Percentiles rank a stretch among this genome's conserved stretches.
Conservation (phyloP, 1,140 invertebrate genomes). For the Campodea augens region DNA sequence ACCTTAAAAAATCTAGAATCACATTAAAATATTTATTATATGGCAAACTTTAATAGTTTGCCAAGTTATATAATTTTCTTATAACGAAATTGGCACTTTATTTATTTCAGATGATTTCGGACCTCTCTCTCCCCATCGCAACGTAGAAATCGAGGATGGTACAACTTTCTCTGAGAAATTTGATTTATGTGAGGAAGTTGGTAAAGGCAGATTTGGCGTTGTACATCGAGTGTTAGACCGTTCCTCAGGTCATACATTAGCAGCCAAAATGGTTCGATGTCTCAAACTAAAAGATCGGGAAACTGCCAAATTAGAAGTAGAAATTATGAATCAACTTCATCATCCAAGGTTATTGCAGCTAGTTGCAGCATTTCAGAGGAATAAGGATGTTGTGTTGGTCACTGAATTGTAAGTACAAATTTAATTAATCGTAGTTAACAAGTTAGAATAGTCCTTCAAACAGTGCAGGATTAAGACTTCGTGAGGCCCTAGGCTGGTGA, state of each 20-base stretch:
- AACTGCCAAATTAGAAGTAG: conserved; percentile 73
- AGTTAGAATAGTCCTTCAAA: not conserved
- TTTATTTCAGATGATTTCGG: no score
- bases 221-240: conserved; percentile 57
- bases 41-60: conserved; percentile 1
- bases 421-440: not conserved
- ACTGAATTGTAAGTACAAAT: conserved; percentile 72
- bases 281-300: conserved; percentile 60
- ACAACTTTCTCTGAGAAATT: conserved; percentile 36
- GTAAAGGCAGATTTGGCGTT: conserved; percentile 58
- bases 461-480: no score
- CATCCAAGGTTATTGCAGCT: conserved; percentile 81
- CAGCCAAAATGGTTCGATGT: conserved; percentile 80
- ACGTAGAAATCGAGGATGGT: conserved; percentile 29
- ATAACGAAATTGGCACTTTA: conserved; percentile 1
- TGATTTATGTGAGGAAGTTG: conserved; percentile 49
- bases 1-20: no score
- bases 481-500: no score
- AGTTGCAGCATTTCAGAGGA: conserved; percentile 66
- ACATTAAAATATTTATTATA: conserved; percentile 3
- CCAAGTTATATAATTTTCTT: conserved; percentile 4
- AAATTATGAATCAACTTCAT: conserved; percentile 71
- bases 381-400: conserved; percentile 71
- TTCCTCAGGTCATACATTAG: conserved; percentile 43
- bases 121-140: no score